Evolutionary conservation across 1,140 invertebrate genomes (phyloP).

Genomic region (Microplitis demolitor): DNA sequence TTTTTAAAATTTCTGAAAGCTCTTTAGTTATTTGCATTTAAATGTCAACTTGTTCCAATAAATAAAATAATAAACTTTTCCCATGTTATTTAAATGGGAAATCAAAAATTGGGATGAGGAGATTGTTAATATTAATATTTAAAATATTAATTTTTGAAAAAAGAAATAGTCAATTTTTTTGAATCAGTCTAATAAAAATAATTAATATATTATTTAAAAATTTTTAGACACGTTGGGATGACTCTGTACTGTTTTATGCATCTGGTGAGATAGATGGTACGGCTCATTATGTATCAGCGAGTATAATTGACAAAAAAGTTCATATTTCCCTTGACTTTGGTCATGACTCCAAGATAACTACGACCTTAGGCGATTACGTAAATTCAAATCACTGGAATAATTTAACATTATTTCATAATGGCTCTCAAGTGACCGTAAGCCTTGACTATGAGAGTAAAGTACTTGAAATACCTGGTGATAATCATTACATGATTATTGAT

Average conservation of each 20-base stretch:
- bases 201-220: background rate
- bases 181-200: no score
- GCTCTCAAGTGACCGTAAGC: constrained; percentile 72
- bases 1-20: no score
- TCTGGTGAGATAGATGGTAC: constrained; percentile 80
- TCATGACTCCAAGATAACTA: constrained; percentile 70
- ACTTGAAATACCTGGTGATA: constrained; percentile 73
- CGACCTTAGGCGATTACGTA: constrained; percentile 70
- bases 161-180: no score
- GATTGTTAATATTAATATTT: no score
- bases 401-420: constrained; percentile 82
- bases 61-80: no score
- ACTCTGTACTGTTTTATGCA: constrained; percentile 85
- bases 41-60: no score
- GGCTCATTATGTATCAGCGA: constrained; percentile 82
- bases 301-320: constrained; percentile 77
- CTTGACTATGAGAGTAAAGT: constrained; percentile 73
- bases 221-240: constrained; percentile 77
- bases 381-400: constrained; percentile 87
- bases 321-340: constrained; percentile 85
- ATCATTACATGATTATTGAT: constrained; percentile 85
- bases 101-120: no score
- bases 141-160: no score
- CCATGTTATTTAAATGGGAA: no score
- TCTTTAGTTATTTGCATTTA: no score